phyloP scores from a whole-genome alignment of 2,113 vertebrate genomes.

The Forbesichthys agassizii region DNA sequence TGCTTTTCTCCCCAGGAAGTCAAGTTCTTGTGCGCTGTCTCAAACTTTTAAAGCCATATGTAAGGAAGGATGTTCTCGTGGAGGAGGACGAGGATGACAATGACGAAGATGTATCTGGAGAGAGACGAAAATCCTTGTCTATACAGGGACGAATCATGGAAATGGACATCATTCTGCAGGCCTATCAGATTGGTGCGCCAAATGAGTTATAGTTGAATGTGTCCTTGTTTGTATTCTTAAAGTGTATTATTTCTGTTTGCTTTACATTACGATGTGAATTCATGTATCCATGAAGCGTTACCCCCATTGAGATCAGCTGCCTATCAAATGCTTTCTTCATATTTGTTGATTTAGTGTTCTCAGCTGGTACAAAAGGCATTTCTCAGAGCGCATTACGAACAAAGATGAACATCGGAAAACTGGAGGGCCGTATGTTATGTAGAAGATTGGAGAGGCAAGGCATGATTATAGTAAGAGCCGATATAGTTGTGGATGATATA shows the following conservation, averaged over 20 bases:
- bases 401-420: constrained; percentile 88
- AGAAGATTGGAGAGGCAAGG: constrained; percentile 85
- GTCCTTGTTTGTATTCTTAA: background rate
- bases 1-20: constrained; percentile 72
- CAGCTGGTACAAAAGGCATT: constrained; percentile 86
- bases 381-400: constrained; percentile 82
- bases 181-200: constrained; percentile 88
- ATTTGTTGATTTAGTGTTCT: constrained; percentile 79
- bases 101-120: constrained; percentile 64
- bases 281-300: background rate
- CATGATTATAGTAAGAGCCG: constrained; percentile 82
- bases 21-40: constrained; percentile 87
- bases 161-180: constrained; percentile 87
- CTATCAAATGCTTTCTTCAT: background rate
- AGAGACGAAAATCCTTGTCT: constrained; percentile 62
- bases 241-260: background rate
- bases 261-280: background rate
- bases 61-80: constrained; percentile 76
- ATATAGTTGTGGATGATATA: background rate
- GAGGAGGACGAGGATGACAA: constrained; percentile 84
- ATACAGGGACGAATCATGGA: constrained; percentile 83
- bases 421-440: constrained; percentile 93
- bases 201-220: background rate
- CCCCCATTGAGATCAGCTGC: too few species aligned
- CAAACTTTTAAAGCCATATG: constrained; percentile 85